phyloP scores from a whole-genome alignment of 2,888 invertebrate genomes.

The Tiliacea aurago region DNA sequence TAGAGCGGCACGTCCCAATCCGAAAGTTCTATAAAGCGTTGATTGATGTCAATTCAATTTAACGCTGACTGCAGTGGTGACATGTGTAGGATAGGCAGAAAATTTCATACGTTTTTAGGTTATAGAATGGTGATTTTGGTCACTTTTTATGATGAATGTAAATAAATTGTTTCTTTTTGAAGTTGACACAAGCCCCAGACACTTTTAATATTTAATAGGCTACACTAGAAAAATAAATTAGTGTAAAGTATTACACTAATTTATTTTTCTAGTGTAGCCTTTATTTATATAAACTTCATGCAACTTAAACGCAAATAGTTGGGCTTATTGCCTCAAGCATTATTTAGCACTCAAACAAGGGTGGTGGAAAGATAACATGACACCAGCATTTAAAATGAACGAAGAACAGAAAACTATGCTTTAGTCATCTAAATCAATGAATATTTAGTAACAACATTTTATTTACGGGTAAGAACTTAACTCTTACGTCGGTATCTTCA shows the following conservation, averaged over 20 bases:
- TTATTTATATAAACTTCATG: neutral
- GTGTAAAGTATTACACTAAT: too few relatives aligned
- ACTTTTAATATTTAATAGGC: neutral
- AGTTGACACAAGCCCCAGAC: neutral
- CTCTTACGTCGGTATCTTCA: neutral
- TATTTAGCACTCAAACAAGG: neutral
- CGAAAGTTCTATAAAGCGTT: slow-evolving; percentile 39
- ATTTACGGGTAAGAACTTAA: neutral
- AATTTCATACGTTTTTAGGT: slow-evolving; percentile 1
- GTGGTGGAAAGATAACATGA: neutral
- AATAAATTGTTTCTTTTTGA: neutral
- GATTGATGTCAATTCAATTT: slow-evolving; percentile 62
- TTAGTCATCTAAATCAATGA: neutral
- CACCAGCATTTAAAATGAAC: neutral
- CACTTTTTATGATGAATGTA: neutral
- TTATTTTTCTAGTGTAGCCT: neutral
- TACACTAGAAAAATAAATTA: too few relatives aligned
- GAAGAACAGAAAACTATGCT: neutral
- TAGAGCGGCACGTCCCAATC: slow-evolving; percentile 20
- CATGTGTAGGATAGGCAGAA: slow-evolving; percentile 26
- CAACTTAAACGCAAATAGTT: neutral
- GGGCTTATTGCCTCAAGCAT: neutral
- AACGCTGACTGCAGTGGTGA: slow-evolving; percentile 36
- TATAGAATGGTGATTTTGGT: neutral
- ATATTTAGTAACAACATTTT: neutral